Conservation (phyloP, 2,888 invertebrate genomes). For the Cheilosia grossa region DNA sequence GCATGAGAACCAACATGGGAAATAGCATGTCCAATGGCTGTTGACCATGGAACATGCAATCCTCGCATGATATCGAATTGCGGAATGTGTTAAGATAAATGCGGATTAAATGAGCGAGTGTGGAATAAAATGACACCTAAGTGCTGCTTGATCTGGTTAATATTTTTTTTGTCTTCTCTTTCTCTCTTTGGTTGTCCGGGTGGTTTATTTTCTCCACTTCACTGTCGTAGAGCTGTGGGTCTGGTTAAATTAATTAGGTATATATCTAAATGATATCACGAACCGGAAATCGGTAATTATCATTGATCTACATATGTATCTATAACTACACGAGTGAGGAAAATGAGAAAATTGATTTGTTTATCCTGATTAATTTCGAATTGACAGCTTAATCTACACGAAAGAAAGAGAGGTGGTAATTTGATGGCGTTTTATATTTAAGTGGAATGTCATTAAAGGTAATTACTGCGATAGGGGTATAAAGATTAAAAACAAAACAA, state of each 20-base stretch:
- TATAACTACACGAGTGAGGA: background rate
- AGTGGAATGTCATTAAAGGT: conserved; percentile 14
- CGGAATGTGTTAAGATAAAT: conserved; percentile 68
- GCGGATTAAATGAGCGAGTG: conserved; percentile 50
- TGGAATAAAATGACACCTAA: conserved; percentile 66
- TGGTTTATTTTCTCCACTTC: background rate
- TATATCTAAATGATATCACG: conserved; percentile 40
- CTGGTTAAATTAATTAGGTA: conserved; percentile 52
- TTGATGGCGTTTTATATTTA: conserved; percentile 36
- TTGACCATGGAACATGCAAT: conserved; percentile 71
- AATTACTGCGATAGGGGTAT: background rate
- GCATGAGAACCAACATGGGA: conserved; percentile 34
- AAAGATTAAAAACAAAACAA: no score
- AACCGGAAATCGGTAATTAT: conserved; percentile 60
- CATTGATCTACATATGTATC: conserved; percentile 35
- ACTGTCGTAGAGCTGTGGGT: conserved; percentile 1
- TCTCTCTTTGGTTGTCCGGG: background rate
- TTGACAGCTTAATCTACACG: conserved; percentile 42
- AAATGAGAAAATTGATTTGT: conserved; percentile 60
- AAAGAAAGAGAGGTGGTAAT: conserved; percentile 33
- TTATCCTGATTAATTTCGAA: conserved; percentile 14
- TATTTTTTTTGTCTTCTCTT: background rate
- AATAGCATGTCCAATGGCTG: conserved; percentile 59
- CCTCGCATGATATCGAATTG: conserved; percentile 63
- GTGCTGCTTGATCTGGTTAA: conserved; percentile 46